Percentiles rank a stretch among this genome's conserved stretches.
These are phyloP conservation scores for Setipinna tenuifilis DNA, from an alignment of 2,797 vertebrate species.

Conservation along the genomic window DNA sequence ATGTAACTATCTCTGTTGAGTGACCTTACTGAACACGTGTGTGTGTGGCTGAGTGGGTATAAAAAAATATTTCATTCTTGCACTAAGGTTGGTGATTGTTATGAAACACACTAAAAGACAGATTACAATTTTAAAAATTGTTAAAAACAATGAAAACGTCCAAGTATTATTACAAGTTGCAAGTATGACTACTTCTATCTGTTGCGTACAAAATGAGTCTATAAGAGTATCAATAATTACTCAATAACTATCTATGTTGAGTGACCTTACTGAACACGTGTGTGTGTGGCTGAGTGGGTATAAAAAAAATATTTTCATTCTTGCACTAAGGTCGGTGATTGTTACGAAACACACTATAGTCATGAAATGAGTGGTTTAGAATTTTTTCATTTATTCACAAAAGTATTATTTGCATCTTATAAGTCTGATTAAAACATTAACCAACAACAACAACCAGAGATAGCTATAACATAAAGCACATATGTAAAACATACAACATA, in stretches of 20 bases:
- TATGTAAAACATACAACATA: not conserved
- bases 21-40: not conserved
- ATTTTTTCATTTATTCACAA: not conserved
- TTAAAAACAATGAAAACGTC: not conserved
- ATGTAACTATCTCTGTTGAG: not conserved
- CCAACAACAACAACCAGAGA: not conserved
- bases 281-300: not conserved
- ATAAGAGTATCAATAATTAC: not conserved
- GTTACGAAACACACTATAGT: not conserved
- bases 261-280: not conserved
- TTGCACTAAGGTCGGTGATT: not conserved
- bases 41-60: not conserved
- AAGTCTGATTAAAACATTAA: not conserved
- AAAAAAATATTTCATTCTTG: not conserved
- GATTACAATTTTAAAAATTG: not conserved
- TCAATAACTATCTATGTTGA: not conserved
- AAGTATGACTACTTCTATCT: not conserved
- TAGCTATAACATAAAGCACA: not conserved
- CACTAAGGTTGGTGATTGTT: not conserved
- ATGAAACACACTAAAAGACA: not conserved
- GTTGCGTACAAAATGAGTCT: not conserved
- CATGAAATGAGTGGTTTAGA: not conserved
- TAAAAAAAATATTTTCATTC: not conserved
- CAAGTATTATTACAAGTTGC: not conserved
- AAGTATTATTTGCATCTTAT: not conserved